These are phyloP conservation scores for Phoenicopterus ruber DNA, from an alignment of 2,113 vertebrate genomes.

Conservation along the genomic window DNA sequence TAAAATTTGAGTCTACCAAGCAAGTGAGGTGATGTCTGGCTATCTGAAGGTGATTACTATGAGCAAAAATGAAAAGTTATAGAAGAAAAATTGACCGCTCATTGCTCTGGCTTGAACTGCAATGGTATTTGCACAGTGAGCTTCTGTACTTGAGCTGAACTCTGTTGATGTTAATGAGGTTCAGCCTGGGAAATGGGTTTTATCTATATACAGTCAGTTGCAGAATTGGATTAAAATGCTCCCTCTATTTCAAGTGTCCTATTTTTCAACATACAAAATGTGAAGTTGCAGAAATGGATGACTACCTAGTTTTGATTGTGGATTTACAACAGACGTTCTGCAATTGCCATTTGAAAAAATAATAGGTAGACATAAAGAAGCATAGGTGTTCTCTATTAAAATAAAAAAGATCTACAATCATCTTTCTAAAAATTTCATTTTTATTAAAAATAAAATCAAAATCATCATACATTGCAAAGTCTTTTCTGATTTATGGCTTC, in stretches of 20 bases:
- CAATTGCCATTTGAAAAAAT: background rate
- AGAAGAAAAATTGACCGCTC: background rate
- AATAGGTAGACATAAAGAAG: background rate
- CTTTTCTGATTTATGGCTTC: background rate
- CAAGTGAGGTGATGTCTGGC: background rate
- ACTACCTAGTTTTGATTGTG: background rate
- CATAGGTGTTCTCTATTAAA: background rate
- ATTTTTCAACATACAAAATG: background rate
- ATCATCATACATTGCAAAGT: background rate
- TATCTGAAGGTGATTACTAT: background rate
- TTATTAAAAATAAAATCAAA: constrained; percentile 24
- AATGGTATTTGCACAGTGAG: background rate
- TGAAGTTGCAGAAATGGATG: background rate
- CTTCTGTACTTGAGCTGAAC: background rate
- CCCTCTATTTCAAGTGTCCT: background rate
- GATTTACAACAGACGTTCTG: background rate
- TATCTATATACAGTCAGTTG: background rate
- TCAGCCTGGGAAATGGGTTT: constrained; percentile 18
- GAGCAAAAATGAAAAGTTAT: background rate
- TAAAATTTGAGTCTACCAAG: background rate
- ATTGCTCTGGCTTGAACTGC: background rate
- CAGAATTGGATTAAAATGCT: constrained; percentile 17
- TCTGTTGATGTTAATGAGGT: background rate
- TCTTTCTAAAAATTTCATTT: background rate
- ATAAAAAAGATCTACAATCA: background rate